Evolutionary conservation across 1,140 invertebrate species (phyloP).

Genomic region (Diploscapter pachys): DNA sequence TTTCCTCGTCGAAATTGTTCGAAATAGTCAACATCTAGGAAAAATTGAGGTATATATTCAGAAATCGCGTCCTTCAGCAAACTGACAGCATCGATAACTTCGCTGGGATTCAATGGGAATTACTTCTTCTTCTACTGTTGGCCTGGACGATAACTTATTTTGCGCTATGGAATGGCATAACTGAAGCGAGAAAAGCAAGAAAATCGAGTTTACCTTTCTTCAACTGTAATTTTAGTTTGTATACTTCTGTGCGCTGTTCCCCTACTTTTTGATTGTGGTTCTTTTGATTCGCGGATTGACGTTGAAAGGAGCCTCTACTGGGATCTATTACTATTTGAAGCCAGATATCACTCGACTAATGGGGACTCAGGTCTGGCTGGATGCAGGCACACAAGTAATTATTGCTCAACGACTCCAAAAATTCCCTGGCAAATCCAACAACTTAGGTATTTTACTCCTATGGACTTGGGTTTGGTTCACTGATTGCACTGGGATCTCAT

Average conservation of each 20-base stretch:
- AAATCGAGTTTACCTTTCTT: neutral
- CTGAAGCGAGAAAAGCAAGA: conserved; percentile 85
- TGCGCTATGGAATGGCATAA: conserved; percentile 94
- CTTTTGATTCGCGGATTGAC: conserved; percentile 85
- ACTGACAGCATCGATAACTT: conserved; percentile 78
- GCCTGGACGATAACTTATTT: conserved; percentile 93
- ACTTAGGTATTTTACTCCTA: conserved; percentile 62
- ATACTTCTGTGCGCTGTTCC: conserved; percentile 90
- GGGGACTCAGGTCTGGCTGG: conserved; percentile 57
- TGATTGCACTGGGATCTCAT: conserved; percentile 74
- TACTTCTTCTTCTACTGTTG: conserved; percentile 78
- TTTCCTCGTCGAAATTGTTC: no score
- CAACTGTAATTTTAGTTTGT: conserved; percentile 67
- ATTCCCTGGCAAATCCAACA: no score
- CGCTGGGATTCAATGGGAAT: conserved; percentile 80
- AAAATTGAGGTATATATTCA: conserved; percentile 36
- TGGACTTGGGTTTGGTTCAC: conserved; percentile 65
- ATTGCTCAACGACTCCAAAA: no score
- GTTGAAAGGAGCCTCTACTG: conserved; percentile 82
- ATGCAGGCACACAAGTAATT: conserved; percentile 61
- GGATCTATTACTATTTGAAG: conserved; percentile 85
- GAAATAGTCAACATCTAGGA: neutral
- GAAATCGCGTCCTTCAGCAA: conserved; percentile 80
- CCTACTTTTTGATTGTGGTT: conserved; percentile 84
- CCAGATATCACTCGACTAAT: conserved; percentile 67